phyloP scores from a whole-genome alignment of 2,888 invertebrate genomes.

The Eupithecia centaureata region DNA sequence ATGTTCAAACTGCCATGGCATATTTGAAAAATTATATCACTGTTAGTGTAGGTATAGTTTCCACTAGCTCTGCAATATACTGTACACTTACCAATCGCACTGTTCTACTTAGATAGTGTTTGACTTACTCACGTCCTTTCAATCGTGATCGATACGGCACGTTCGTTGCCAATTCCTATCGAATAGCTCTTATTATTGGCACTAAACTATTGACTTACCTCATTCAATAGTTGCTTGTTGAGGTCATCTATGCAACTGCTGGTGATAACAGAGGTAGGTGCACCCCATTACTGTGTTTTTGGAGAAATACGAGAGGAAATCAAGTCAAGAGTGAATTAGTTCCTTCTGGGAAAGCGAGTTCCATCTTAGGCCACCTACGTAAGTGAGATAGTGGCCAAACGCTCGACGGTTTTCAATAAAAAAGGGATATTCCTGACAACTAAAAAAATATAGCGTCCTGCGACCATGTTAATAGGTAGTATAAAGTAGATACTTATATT shows the following conservation, averaged over 20 bases:
- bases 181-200: conserved; percentile 14
- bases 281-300: neutral
- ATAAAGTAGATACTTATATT: neutral
- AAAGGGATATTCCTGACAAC: neutral
- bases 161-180: conserved; percentile 18
- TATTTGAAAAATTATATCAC: neutral
- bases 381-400: no score
- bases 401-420: no score
- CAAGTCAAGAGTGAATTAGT: no score
- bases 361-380: no score
- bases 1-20: neutral
- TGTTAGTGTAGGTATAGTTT: neutral
- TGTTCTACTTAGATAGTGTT: conserved; percentile 4
- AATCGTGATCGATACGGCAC: conserved; percentile 27
- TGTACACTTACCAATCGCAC: neutral
- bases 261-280: conserved; percentile 19
- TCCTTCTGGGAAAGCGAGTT: no score
- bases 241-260: conserved; percentile 34
- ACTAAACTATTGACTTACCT: conserved; percentile 25
- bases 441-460: neutral
- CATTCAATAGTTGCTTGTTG: conserved; percentile 40
- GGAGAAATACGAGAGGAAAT: neutral
- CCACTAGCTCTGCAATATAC: neutral
- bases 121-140: conserved; percentile 14
- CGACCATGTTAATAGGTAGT: neutral